phyloP scores from a whole-genome alignment of 2,797 vertebrate genomes.

The Liparis tanakae region DNA sequence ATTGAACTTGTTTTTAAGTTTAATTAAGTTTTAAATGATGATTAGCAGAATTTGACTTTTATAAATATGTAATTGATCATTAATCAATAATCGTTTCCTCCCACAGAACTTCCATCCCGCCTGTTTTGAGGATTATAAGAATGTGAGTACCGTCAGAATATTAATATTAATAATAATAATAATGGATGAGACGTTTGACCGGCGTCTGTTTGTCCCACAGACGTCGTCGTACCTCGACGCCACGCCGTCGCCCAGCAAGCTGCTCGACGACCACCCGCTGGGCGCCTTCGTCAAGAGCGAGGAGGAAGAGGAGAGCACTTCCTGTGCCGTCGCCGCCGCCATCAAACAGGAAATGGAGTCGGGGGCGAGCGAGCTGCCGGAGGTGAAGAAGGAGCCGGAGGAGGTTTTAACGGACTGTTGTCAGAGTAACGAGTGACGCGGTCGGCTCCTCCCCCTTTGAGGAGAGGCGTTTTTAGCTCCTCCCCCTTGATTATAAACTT shows the following conservation, averaged over 20 bases:
- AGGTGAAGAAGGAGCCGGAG: constrained; percentile 80
- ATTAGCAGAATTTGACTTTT: too few relatives aligned
- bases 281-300: constrained; percentile 90
- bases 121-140: constrained; percentile 98
- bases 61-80: background rate
- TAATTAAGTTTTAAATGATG: too few relatives aligned
- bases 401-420: constrained; percentile 72
- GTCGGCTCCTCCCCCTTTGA: constrained; percentile 32
- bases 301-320: constrained; percentile 76
- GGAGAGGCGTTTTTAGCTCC: constrained; percentile 70
- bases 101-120: constrained; percentile 96
- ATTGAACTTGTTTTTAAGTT: too few relatives aligned
- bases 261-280: constrained; percentile 92
- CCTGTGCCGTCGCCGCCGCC: constrained; percentile 59
- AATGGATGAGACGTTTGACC: background rate
- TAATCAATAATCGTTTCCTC: constrained; percentile 15
- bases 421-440: constrained; percentile 39
- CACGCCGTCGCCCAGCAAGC: constrained; percentile 94
- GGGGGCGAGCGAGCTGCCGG: constrained; percentile 75
- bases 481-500: constrained; percentile 84
- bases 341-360: constrained; percentile 88
- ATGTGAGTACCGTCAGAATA: constrained; percentile 83
- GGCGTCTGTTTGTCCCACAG: constrained; percentile 61
- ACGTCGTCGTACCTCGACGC: constrained; percentile 91
- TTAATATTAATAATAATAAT: too few relatives aligned